A percentile compares a stretch with the other conserved stretches of the same genome.
Conservation (phyloP, 2,888 invertebrate species). For the Drosophila acutilabella region DNA sequence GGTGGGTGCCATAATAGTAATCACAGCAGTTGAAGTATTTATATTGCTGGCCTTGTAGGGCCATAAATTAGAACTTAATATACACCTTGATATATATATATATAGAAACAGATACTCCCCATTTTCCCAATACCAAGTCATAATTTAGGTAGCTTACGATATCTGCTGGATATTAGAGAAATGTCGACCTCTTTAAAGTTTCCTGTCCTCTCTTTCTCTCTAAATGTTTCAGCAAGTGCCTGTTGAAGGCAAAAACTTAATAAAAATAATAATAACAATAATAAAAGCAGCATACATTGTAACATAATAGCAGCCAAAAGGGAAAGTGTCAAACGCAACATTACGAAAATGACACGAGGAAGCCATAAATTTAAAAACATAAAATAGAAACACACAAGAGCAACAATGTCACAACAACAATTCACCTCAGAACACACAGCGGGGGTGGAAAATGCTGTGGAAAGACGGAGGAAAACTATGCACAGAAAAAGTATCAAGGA, state of each 20-base stretch:
- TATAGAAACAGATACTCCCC: constrained; percentile 13
- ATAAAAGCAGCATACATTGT: constrained; percentile 55
- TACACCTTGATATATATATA: constrained; percentile 19
- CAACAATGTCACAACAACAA: constrained; percentile 74
- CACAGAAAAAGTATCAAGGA: constrained; percentile 66
- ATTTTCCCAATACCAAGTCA: constrained; percentile 33
- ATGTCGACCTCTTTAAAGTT: constrained; percentile 7
- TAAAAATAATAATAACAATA: constrained; percentile 38
- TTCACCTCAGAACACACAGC: constrained; percentile 48
- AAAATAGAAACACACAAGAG: constrained; percentile 52
- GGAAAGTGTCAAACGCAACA: constrained; percentile 83
- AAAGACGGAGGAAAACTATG: constrained; percentile 1
- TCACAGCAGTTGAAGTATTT: constrained; percentile 75
- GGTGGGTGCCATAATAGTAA: constrained; percentile 60
- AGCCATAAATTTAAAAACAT: constrained; percentile 82
- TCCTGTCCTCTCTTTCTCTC: neutral
- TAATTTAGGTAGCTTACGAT: constrained; percentile 14
- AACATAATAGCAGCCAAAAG: constrained; percentile 70
- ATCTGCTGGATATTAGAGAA: neutral
- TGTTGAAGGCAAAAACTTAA: constrained; percentile 67
- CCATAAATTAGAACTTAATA: constrained; percentile 67
- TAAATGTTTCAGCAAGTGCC: constrained; percentile 77
- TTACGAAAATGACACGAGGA: constrained; percentile 84
- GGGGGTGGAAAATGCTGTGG: constrained; percentile 57
- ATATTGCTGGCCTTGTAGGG: constrained; percentile 64